Base-by-base conservation (phyloP, 2,888 invertebrate genomes). In the Muschampia plurimacula region DNA sequence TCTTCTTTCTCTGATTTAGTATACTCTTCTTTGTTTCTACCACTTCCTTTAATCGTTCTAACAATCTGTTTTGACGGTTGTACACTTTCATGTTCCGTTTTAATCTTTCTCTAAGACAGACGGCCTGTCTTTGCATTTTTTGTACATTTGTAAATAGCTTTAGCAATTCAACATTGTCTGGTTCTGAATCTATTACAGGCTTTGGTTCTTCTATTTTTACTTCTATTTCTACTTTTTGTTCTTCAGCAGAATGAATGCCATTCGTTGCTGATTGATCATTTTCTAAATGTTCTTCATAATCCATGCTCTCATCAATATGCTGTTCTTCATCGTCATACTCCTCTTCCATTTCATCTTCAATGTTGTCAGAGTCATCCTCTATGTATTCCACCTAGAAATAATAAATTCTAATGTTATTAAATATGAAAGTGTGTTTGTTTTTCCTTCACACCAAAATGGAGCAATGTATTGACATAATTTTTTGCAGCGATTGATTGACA, bases 91-190 rank as follows among this genome's bases (percentile, higher is more conserved):
- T 90, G 65, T 89, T 90, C 75, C 80, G 85, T 80, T 88, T 92
- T 55, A 93, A 78, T 78, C 90, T 92, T 67, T 91, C 89, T 80
- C 89, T 88, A 1, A 93, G 76, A 0, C 83, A 81, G 0, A 91
- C 85, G 0, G 89, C 89, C 76, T 90, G 87, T 28, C 88, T 77
- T 76, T 94, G 94, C 87, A 93, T 86, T 76, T 84, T 87, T 78
- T 94, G 94, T 0, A 94, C 91, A 79, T 92, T 91, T 1, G 89
- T 83, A 78, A 93, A 94, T 8, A 94, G 82, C 81, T 90, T 91
- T 5, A 94, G 80, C 7, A 91, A 72, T 77, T 92, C 89, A 44
- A 88, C 74, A 59, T 86, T 86, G 36, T 76, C 72, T 46, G 83
- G 81, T 36, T 60, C 39, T 39, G n/a, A n/a, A 39, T 36, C 60